Percentiles rank a stretch among this genome's conserved stretches.
These are phyloP conservation scores for Adrianichthys oophorus DNA, from an alignment of 2,797 vertebrate species.

Conservation along the genomic window DNA sequence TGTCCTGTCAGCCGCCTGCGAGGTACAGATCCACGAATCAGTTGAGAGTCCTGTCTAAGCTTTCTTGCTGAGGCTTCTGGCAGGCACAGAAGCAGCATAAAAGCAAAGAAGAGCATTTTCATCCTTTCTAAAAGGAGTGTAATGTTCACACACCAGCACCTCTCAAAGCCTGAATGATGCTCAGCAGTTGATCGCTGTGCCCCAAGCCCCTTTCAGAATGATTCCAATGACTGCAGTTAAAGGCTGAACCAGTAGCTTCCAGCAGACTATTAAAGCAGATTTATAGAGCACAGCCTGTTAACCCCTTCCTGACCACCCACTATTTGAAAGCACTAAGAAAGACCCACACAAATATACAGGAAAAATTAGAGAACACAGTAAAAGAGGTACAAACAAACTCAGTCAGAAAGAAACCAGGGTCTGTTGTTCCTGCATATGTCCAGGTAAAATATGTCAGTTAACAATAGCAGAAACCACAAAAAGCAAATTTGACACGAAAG, in stretches of 20 bases:
- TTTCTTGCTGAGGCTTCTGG: slow-evolving; percentile 69
- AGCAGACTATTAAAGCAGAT: slow-evolving; percentile 77
- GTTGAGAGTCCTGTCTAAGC: slow-evolving; percentile 31
- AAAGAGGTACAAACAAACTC: slow-evolving; percentile 1
- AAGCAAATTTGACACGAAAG: slow-evolving; percentile 47
- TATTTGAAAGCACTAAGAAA: slow-evolving; percentile 16
- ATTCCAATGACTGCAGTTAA: slow-evolving; percentile 86
- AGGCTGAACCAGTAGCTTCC: slow-evolving; percentile 85
- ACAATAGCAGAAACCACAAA: slow-evolving; percentile 55
- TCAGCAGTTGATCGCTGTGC: slow-evolving; percentile 48
- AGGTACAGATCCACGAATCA: slow-evolving; percentile 51
- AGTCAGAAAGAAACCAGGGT: slow-evolving; percentile 12
- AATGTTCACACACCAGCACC: slow-evolving; percentile 32
- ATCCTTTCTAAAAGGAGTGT: slow-evolving; percentile 77
- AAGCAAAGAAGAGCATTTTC: slow-evolving; percentile 72
- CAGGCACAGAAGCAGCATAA: slow-evolving; percentile 76
- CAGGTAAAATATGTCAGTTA: slow-evolving; percentile 9
- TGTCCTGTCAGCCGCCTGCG: slow-evolving; percentile 64
- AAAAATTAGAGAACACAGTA: slow-evolving; percentile 3
- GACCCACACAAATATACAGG: slow-evolving; percentile 18
- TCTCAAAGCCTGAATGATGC: slow-evolving; percentile 40
- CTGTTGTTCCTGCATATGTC: slow-evolving; percentile 28
- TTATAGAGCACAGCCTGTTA: slow-evolving; percentile 81
- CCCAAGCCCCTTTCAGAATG: slow-evolving; percentile 67
- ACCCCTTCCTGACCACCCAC: slow-evolving; percentile 82